Base-by-base conservation (phyloP, 2,888 invertebrate species). In the Patella ulyssiponensis region DNA sequence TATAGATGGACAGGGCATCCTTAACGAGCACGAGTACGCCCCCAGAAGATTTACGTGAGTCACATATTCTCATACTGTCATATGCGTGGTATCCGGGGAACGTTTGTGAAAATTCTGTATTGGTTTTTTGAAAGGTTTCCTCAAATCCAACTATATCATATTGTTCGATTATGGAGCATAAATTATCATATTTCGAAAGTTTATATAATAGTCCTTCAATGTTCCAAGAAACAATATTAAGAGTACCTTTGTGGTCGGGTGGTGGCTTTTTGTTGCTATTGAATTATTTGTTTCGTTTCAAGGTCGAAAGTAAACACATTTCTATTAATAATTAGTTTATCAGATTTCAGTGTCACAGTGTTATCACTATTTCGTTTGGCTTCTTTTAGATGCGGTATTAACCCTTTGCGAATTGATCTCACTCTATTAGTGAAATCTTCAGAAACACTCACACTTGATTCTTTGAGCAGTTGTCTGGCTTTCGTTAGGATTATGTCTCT, bases 401-500 rank as follows among this genome's bases (percentile, higher is more conserved):
- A 44, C 44, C 44, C 44, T 44, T 44, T 44, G 44, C 44, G 44
- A n/a, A 58, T 15, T 17, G 15, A 14, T 58, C 17, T 58, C 58
- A 58, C 14, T 58, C 17, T 58, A 9, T 58, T 7, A 58, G 58
- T 58, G 17, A 58, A 58, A 20, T 58, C 58, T 58, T 58, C 58
- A 14, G 58, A 58, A 58, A 58, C 58, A 58, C 44, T 44, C 44
- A 44, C 58, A 58, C 20, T 58, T 58, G 58, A 58, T 58, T 58
- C 58, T 58, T 58, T 58, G 58, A 58, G 20, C 58, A 58, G 58
- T 58, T 58, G 58, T 58, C 58, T 58, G n/a, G 58, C 58, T 58
- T 58, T 58, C n/a, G 17, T n/a, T 17, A 58, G 17, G 58, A 58
- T 58, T 58, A 58, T 58, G 58, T 58, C 58, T 58, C 58, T 58